Conservation (phyloP, 1,140 invertebrate species). For the Drosophila saltans region DNA sequence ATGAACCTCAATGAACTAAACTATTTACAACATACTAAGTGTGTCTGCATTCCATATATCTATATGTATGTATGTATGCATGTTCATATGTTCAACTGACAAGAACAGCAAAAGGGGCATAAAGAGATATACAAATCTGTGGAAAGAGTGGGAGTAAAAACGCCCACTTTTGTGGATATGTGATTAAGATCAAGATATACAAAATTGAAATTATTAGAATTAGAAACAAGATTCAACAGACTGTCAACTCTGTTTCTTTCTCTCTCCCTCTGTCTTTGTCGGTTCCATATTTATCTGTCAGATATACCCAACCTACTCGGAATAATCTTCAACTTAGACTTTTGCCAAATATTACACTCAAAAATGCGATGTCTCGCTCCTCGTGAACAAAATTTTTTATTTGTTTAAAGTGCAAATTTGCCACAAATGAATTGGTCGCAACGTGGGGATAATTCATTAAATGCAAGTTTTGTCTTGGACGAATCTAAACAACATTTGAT, state of each 20-base stretch:
- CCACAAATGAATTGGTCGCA: no score
- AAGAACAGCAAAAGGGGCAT: neutral
- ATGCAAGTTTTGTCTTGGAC: no score
- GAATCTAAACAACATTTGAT: no score
- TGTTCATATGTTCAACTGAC: no score
- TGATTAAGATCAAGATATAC: constrained; percentile 2
- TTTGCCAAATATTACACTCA: neutral
- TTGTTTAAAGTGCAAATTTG: no score
- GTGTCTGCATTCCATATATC: constrained; percentile 1
- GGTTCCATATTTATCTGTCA: neutral
- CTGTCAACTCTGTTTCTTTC: neutral
- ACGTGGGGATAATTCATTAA: no score
- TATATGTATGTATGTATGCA: no score
- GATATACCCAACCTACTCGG: neutral
- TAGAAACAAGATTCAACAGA: neutral
- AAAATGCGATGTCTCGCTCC: neutral
- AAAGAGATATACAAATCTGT: neutral
- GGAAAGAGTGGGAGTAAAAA: neutral
- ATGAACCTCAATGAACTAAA: constrained; percentile 11
- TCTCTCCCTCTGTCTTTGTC: neutral
- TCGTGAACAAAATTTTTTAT: neutral
- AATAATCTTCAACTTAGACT: constrained; percentile 1
- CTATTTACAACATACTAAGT: constrained; percentile 9
- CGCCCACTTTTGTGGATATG: neutral
- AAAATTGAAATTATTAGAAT: constrained; percentile 4